These are phyloP conservation scores for Pterophyllum scalare DNA, from an alignment of 2,113 vertebrate genomes.

Conservation along the genomic window DNA sequence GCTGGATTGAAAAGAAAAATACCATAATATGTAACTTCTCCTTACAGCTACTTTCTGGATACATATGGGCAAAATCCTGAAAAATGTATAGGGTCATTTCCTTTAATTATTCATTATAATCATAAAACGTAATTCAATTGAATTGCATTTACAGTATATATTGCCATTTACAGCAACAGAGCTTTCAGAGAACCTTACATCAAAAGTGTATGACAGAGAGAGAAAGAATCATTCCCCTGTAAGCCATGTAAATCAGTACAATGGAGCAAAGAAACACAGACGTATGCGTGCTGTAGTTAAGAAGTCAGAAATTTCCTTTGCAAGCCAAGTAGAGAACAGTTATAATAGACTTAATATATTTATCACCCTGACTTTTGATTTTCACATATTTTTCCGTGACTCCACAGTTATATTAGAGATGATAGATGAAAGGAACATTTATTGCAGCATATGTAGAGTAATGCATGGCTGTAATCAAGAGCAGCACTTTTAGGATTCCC, in stretches of 20 bases:
- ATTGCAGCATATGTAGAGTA: not conserved
- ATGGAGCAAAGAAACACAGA: not conserved
- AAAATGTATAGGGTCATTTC: not conserved
- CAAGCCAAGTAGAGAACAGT: not conserved
- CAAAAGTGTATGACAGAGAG: not conserved
- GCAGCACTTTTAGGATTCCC: not conserved
- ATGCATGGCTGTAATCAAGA: not conserved
- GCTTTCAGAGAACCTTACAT: not conserved
- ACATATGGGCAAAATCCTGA: fast-evolving
- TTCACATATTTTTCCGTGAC: not conserved
- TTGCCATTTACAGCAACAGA: not conserved
- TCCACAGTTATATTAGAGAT: not conserved
- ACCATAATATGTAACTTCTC: not conserved
- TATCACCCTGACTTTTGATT: not conserved
- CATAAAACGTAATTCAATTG: not conserved
- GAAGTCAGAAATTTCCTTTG: not conserved
- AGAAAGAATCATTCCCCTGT: not conserved
- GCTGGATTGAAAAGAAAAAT: not conserved
- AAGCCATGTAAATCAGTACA: not conserved
- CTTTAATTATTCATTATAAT: not conserved
- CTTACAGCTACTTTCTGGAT: not conserved
- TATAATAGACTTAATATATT: not conserved
- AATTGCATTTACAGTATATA: not conserved
- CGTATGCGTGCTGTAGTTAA: not conserved
- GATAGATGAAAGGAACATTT: not conserved